A percentile compares a stretch with the other conserved stretches of the same genome.
phyloP scores from a whole-genome alignment of 2,797 vertebrate species.

The Acomys russatus region DNA sequence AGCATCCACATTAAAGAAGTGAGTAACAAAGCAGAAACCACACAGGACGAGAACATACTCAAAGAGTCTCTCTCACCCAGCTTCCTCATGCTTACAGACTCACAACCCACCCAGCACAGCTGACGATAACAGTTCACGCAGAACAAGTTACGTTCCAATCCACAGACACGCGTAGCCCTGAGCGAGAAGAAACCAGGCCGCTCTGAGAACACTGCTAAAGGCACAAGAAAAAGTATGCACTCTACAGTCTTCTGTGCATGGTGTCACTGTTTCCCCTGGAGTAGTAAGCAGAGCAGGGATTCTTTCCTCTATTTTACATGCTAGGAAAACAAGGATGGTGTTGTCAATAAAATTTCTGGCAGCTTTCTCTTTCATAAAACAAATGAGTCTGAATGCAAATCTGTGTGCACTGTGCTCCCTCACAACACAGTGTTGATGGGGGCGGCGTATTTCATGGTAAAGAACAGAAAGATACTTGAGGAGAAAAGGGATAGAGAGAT shows the following conservation, averaged over 20 bases:
- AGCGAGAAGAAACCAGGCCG: neutral
- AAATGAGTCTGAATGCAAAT: constrained; percentile 50
- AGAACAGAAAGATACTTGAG: neutral
- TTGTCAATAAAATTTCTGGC: neutral
- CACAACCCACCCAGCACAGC: neutral
- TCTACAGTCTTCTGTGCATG: neutral
- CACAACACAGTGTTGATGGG: neutral
- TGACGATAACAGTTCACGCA: constrained; percentile 1
- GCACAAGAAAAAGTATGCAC: neutral
- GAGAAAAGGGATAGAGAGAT: neutral
- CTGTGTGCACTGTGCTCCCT: neutral
- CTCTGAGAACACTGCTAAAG: constrained; percentile 21
- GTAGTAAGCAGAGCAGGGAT: neutral
- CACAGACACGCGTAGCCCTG: constrained; percentile 15
- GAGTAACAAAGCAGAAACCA: neutral
- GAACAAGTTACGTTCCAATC: constrained; percentile 15
- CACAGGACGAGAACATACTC: neutral
- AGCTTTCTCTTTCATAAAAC: constrained; percentile 38
- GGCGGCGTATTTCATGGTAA: neutral
- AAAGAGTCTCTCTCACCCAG: constrained; percentile 39
- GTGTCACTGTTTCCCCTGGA: neutral
- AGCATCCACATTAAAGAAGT: neutral
- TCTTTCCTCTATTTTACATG: neutral
- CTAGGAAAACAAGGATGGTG: neutral
- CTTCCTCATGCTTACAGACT: neutral